Percentiles rank a stretch among this genome's conserved stretches.
Evolutionary conservation across 2,113 vertebrate species (phyloP).

Genomic region (Sterna hirundo): DNA sequence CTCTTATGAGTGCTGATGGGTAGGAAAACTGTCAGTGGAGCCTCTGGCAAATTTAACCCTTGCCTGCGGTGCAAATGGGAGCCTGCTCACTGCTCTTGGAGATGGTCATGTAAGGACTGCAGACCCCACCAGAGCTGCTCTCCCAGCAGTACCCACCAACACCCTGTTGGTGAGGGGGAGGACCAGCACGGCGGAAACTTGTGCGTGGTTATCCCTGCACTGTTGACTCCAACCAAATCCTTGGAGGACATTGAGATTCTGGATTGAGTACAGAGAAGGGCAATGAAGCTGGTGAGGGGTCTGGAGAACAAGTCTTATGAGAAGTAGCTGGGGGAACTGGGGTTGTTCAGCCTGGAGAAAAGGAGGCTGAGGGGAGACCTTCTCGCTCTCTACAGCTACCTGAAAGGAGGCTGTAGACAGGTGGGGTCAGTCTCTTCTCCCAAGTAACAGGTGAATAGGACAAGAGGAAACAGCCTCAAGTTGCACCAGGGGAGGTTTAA

Average conservation of each 20-base stretch:
- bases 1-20: background rate
- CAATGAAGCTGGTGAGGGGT: background rate
- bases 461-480: background rate
- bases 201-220: background rate
- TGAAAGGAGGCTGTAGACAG: background rate
- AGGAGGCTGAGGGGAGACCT: background rate
- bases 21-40: background rate
- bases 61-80: background rate
- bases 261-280: background rate
- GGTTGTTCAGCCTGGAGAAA: background rate
- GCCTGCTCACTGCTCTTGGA: background rate
- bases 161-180: background rate
- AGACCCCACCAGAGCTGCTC: fast-evolving
- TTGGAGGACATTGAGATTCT: background rate
- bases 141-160: background rate
- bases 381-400: background rate
- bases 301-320: background rate
- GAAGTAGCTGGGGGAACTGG: background rate
- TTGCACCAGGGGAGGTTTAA: background rate
- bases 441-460: background rate
- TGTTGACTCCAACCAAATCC: background rate
- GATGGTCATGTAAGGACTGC: background rate
- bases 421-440: background rate
- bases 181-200: background rate
- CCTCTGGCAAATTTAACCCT: background rate